Conservation (phyloP, 2,888 invertebrate genomes). For the Andrena dorsata region DNA sequence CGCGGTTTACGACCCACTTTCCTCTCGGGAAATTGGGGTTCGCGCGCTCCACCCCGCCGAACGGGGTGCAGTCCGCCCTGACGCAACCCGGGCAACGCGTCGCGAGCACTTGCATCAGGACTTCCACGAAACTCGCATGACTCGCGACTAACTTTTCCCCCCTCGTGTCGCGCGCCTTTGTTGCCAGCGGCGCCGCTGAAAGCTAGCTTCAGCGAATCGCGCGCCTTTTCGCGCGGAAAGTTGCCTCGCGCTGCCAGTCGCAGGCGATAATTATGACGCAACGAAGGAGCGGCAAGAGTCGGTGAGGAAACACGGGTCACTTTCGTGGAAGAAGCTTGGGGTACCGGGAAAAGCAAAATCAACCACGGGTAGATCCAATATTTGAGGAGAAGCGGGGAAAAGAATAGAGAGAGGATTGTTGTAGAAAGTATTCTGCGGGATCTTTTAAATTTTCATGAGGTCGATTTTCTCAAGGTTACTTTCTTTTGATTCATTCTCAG, state of each 20-base stretch:
- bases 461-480: too few relatives aligned
- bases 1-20: conserved; percentile 39
- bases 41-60: neutral
- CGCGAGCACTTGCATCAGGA: conserved; percentile 3
- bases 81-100: conserved; percentile 7
- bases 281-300: neutral
- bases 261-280: conserved; percentile 15
- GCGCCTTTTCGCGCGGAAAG: neutral
- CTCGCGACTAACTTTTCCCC: neutral
- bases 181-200: neutral
- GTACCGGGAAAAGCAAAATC: neutral
- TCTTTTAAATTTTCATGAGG: too few relatives aligned
- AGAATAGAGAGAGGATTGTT: too few relatives aligned
- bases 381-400: too few relatives aligned
- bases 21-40: conserved; percentile 11
- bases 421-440: too few relatives aligned
- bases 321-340: neutral
- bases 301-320: neutral
- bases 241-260: neutral
- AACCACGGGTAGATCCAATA: too few relatives aligned
- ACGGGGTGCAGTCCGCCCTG: neutral
- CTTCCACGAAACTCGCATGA: neutral
- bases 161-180: neutral
- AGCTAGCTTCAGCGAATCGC: conserved; percentile 8
- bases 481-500: too few relatives aligned